Evolutionary conservation across 1,140 invertebrate genomes (phyloP).

Genomic region (Probaryconus sp.): DNA sequence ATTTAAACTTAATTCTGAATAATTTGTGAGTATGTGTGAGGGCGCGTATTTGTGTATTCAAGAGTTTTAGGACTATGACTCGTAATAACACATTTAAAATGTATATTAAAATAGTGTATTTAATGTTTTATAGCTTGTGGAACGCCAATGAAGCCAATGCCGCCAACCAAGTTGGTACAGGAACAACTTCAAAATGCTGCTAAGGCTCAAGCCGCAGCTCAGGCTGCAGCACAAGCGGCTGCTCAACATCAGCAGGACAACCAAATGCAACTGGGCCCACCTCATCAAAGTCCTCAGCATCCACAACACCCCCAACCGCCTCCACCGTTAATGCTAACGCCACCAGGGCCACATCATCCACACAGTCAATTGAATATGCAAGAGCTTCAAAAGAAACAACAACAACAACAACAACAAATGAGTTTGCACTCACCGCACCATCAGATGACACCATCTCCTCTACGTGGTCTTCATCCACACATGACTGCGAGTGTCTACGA

Average conservation of each 20-base stretch:
- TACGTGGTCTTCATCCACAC: constrained; percentile 86
- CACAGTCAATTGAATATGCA: constrained; percentile 78
- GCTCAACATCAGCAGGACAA: constrained; percentile 76
- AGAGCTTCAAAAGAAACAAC: constrained; percentile 85
- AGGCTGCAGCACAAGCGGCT: constrained; percentile 73
- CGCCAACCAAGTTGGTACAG: constrained; percentile 86
- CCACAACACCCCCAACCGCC: constrained; percentile 71
- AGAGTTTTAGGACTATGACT: constrained; percentile 72
- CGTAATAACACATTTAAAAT: background rate
- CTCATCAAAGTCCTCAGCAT: constrained; percentile 72
- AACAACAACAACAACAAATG: constrained; percentile 81
- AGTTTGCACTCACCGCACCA: constrained; percentile 81
- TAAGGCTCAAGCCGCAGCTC: constrained; percentile 74
- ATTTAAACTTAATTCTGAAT: background rate
- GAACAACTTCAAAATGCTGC: constrained; percentile 81
- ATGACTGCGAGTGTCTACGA: constrained; percentile 94
- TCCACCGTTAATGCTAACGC: constrained; percentile 74
- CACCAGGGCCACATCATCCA: constrained; percentile 71
- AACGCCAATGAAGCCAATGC: constrained; percentile 86
- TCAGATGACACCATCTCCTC: constrained; percentile 81
- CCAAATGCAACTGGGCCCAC: constrained; percentile 75
- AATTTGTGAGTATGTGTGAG: no score
- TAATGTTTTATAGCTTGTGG: constrained; percentile 81
- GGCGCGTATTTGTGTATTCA: no score
- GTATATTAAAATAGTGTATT: constrained; percentile 21